Conservation (phyloP, 2,797 vertebrate species). For the Malacoctenus gilli region DNA sequence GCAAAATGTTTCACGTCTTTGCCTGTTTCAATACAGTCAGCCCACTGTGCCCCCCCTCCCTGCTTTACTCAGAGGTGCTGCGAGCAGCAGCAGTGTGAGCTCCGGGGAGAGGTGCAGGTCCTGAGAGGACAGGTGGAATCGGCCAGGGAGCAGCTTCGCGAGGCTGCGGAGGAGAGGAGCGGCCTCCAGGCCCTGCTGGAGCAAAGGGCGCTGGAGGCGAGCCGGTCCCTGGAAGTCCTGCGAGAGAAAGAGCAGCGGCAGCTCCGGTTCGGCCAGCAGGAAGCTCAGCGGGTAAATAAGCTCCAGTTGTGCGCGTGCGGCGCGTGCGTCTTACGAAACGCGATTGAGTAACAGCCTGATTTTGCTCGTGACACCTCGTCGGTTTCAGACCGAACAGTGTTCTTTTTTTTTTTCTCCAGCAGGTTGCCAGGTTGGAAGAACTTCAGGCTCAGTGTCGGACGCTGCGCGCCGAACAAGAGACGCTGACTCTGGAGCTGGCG, state of each 20-base stretch:
- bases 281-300: slow-evolving; percentile 62
- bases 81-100: slow-evolving; percentile 74
- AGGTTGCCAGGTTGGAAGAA: slow-evolving; percentile 54
- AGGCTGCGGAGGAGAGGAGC: slow-evolving; percentile 67
- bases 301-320: background rate
- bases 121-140: slow-evolving; percentile 71
- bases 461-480: slow-evolving; percentile 67
- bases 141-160: slow-evolving; percentile 71
- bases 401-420: slow-evolving; percentile 26
- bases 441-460: slow-evolving; percentile 37
- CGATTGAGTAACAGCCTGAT: background rate
- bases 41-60: slow-evolving; percentile 6
- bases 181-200: slow-evolving; percentile 68
- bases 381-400: background rate
- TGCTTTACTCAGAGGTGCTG: slow-evolving; percentile 70
- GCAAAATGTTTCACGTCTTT: slow-evolving; percentile 11
- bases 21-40: slow-evolving; percentile 3
- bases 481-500: slow-evolving; percentile 69
- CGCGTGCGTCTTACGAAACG: background rate
- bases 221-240: slow-evolving; percentile 72
- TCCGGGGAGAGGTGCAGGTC: slow-evolving; percentile 67
- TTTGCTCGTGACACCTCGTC: background rate
- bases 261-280: slow-evolving; percentile 71
- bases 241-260: slow-evolving; percentile 71
- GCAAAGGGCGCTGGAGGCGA: slow-evolving; percentile 71